These are phyloP conservation scores for Notolepis coatsorum DNA, from an alignment of 2,797 vertebrate genomes.

Conservation along the genomic window DNA sequence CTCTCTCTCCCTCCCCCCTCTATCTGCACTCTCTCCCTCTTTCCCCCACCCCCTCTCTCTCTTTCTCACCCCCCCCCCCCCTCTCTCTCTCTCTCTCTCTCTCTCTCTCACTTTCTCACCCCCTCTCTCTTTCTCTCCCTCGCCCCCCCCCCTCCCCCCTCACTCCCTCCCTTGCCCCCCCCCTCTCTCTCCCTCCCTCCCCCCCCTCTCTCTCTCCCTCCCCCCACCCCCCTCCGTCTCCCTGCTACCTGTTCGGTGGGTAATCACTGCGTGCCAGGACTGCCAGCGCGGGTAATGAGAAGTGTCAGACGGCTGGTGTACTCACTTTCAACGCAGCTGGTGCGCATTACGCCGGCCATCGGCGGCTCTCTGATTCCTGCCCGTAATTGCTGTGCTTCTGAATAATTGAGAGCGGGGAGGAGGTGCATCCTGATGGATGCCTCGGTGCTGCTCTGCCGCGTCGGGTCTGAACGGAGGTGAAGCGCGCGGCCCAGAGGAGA, in stretches of 20 bases:
- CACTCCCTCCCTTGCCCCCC: not conserved
- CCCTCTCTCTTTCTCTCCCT: not conserved
- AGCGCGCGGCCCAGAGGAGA: slow-evolving; percentile 42
- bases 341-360: slow-evolving; percentile 43
- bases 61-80: not conserved
- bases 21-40: not conserved
- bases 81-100: not conserved
- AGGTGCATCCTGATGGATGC: slow-evolving; percentile 69
- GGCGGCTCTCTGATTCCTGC: slow-evolving; percentile 45
- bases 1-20: slow-evolving; percentile 2
- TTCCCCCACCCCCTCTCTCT: slow-evolving; percentile 19
- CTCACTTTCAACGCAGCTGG: slow-evolving; percentile 62
- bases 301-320: slow-evolving; percentile 44
- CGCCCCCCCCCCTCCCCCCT: not conserved
- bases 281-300: slow-evolving; percentile 54
- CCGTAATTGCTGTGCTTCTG: slow-evolving; percentile 65
- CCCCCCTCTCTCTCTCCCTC: slow-evolving; percentile 3
- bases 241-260: slow-evolving; percentile 33
- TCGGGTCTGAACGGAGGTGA: slow-evolving; percentile 47
- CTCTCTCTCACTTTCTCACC: no score
- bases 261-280: slow-evolving; percentile 50
- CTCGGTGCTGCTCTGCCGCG: slow-evolving; percentile 15
- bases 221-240: not conserved
- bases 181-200: not conserved
- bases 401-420: slow-evolving; percentile 68